These are phyloP conservation scores for Drosophila takahashii DNA, from an alignment of 1,140 invertebrate genomes.

Conservation along the genomic window DNA sequence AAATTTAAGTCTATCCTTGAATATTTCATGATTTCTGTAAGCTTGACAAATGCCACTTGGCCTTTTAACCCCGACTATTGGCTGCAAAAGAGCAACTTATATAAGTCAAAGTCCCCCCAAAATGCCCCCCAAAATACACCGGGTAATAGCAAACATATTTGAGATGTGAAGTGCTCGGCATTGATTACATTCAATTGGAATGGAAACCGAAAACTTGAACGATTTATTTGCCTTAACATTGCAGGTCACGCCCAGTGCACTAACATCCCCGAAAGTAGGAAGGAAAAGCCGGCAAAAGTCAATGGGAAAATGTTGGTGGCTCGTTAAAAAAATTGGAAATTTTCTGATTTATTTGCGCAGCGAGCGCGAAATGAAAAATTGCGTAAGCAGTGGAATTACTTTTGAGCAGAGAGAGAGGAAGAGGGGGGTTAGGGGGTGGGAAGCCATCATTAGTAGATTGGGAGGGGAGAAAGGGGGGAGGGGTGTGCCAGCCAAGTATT, in stretches of 20 bases:
- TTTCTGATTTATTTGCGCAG: slow-evolving; percentile 77
- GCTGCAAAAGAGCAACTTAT: slow-evolving; percentile 33
- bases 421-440: background rate
- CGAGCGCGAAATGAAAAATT: slow-evolving; percentile 77
- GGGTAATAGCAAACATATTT: slow-evolving; percentile 56
- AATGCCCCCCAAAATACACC: slow-evolving; percentile 1
- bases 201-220: slow-evolving; percentile 60
- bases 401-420: slow-evolving; percentile 27
- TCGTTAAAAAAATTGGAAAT: slow-evolving; percentile 68
- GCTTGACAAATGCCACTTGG: slow-evolving; percentile 11
- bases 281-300: slow-evolving; percentile 68
- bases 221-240: slow-evolving; percentile 75
- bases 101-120: slow-evolving; percentile 20
- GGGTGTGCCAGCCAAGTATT: slow-evolving; percentile 45
- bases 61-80: slow-evolving; percentile 14
- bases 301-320: slow-evolving; percentile 53
- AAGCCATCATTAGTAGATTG: slow-evolving; percentile 51
- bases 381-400: slow-evolving; percentile 74
- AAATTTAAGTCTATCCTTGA: slow-evolving; percentile 10
- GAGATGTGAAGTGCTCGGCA: slow-evolving; percentile 48
- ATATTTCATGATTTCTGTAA: slow-evolving; percentile 16
- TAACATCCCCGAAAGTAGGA: background rate
- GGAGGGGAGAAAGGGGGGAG: background rate
- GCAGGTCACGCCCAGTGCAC: slow-evolving; percentile 35
- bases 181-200: slow-evolving; percentile 52